Evolutionary conservation across 2,888 invertebrate species (phyloP), one percentile per base, ranked within the genome.

Genomic region (Augochlorella aurata): DNA sequence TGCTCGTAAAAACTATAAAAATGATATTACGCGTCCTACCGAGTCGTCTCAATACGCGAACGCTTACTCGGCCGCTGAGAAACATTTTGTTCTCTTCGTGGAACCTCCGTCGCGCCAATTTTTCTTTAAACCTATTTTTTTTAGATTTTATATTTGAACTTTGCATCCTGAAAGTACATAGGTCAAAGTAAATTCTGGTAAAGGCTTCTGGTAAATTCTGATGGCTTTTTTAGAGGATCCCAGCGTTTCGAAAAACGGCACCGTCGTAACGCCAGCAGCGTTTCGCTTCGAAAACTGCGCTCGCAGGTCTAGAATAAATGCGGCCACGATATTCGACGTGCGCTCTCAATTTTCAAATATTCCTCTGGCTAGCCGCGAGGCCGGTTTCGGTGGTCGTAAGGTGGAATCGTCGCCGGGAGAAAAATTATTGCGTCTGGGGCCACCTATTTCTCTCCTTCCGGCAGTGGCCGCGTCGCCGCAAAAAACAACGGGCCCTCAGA

Each of bases 1-100:
- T 14, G 16, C 49, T 49, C 45, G 73, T 66, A 69, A 81, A 81
- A 74, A 65, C 67, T 29, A 18, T 72, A 38, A 63, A 73, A 63
- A 65, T 72, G 47, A 79, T 47, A 45, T 61, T 47, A 80, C 16
- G 74, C 50, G 58, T 52, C 58, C 49, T 61, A 10, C 38, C n/a
- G 21, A 16, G 29, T 45, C 69, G 21, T 12, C 65, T 70, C 50
- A 70, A 67, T 81, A 74, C 38, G 16, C 21, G 21, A 8, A 18
- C 21, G 18, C 14, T n/a, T 50, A 24, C n/a, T 61, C 50, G 50
- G n/a, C n/a, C 65, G 5, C 10, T 5, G 18, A 61, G 29, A 14
- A 7, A 29, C 7, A 29, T 16, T 29, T 24, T 21, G 10, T 21
- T n/a, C 18, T 50, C 18, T 52, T 52, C 52, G 29, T 2, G 29